phyloP scores from a whole-genome alignment of 2,888 invertebrate genomes.

The Caenorhabditis panamensis region DNA sequence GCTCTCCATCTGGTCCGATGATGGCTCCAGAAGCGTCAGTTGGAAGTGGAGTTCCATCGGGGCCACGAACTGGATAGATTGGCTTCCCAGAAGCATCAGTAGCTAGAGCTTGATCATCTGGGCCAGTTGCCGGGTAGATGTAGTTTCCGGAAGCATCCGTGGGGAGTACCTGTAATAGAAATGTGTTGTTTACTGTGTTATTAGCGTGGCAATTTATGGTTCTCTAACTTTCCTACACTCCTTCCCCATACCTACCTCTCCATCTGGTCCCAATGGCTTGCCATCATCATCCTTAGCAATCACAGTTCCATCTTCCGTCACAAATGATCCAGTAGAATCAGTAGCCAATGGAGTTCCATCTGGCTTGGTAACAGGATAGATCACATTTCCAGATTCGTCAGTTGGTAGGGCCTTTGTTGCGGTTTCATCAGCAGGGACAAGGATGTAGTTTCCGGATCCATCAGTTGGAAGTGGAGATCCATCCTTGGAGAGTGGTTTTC shows the following conservation, averaged over 20 bases:
- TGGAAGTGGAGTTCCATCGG: slow-evolving; percentile 64
- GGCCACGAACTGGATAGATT: slow-evolving; percentile 54
- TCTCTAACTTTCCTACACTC: too few species aligned
- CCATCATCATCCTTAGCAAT: slow-evolving; percentile 60
- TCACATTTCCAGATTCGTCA: slow-evolving; percentile 53
- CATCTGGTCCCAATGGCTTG: slow-evolving; percentile 61
- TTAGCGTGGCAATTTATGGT: too few species aligned
- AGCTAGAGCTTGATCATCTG: slow-evolving; percentile 55
- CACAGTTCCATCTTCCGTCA: slow-evolving; percentile 36
- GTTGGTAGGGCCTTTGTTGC: slow-evolving; percentile 48
- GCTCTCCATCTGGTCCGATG: slow-evolving; percentile 51
- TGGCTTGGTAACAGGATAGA: slow-evolving; percentile 61
- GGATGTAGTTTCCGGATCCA: slow-evolving; percentile 41
- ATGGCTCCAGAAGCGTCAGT: slow-evolving; percentile 60
- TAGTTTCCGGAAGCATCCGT: slow-evolving; percentile 66
- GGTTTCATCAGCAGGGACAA: slow-evolving; percentile 27
- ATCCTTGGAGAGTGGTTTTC: slow-evolving; percentile 63
- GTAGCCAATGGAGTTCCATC: slow-evolving; percentile 65
- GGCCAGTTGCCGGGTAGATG: slow-evolving; percentile 60
- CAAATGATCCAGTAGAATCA: slow-evolving; percentile 52
- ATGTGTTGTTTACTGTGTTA: too few species aligned
- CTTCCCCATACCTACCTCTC: slow-evolving; percentile 36
- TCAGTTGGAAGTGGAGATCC: slow-evolving; percentile 65
- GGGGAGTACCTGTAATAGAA: slow-evolving; percentile 36
- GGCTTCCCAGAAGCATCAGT: slow-evolving; percentile 54